Percentiles rank a stretch among this genome's conserved stretches.
phyloP scores from a whole-genome alignment of 2,888 invertebrate genomes.

The Melieria omissa region DNA sequence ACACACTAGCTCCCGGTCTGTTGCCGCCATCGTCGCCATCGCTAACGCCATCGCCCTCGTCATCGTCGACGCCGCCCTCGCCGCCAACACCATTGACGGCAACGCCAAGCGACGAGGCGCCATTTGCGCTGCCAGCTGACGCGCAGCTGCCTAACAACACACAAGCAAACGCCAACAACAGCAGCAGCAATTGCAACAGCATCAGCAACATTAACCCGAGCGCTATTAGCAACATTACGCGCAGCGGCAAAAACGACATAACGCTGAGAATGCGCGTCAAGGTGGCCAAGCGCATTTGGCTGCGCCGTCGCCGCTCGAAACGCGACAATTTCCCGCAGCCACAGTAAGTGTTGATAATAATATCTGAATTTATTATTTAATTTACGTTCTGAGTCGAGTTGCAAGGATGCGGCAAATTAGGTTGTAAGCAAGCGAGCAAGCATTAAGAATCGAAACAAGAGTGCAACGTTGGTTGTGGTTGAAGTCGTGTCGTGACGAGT shows the following conservation, averaged over 20 bases:
- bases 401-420: no score
- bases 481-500: no score
- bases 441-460: no score
- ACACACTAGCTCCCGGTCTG: conserved; percentile 8
- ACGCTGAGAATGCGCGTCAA: conserved; percentile 62
- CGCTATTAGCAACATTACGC: conserved; percentile 28
- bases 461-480: no score
- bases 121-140: background rate
- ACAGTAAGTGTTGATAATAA: conserved; percentile 36
- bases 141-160: background rate
- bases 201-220: background rate
- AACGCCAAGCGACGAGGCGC: conserved; percentile 22
- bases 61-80: conserved; percentile 19
- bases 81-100: conserved; percentile 10
- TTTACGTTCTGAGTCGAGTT: background rate
- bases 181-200: conserved; percentile 5
- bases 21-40: conserved; percentile 16
- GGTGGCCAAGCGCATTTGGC: conserved; percentile 61
- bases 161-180: conserved; percentile 14
- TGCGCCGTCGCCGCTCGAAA: conserved; percentile 58
- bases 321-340: conserved; percentile 62
- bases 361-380: background rate
- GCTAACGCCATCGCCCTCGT: conserved; percentile 17
- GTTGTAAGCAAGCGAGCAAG: no score
- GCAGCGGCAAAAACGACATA: conserved; percentile 37